Conservation (phyloP, 1,140 invertebrate species). For the Drosophila serrata region DNA sequence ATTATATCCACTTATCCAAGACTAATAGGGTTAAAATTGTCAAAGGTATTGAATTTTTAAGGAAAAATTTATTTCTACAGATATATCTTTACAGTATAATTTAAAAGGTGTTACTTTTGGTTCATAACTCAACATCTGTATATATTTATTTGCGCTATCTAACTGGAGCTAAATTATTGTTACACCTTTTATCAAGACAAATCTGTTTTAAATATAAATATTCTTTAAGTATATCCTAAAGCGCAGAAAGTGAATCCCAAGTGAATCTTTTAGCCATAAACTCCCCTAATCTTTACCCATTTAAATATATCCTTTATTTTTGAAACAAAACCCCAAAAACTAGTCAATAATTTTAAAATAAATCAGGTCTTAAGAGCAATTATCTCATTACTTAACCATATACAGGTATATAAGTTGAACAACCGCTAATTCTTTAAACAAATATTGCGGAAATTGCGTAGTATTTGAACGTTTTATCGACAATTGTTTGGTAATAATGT, state of each 20-base stretch:
- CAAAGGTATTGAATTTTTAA: neutral
- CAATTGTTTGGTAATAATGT: constrained; percentile 10
- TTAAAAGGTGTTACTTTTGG: neutral
- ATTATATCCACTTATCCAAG: neutral
- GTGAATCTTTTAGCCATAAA: rapidly evolving
- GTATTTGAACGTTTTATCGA: constrained; percentile 6
- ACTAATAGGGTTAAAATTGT: neutral
- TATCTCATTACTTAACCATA: neutral
- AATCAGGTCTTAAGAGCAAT: neutral
- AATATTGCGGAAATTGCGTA: constrained; percentile 11
- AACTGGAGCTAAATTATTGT: neutral
- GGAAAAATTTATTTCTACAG: too few relatives aligned
- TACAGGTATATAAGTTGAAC: neutral
- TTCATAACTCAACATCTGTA: too few relatives aligned
- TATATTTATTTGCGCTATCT: too few relatives aligned
- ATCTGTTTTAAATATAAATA: neutral
- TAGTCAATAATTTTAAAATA: neutral
- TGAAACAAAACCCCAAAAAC: neutral
- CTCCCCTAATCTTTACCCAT: neutral
- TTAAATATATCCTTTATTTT: neutral
- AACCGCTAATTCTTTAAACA: constrained; percentile 6
- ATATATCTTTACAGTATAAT: neutral
- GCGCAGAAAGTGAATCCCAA: neutral
- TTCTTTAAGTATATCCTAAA: neutral
- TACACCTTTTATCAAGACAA: neutral